A percentile compares a stretch with the other conserved stretches of the same genome.
Evolutionary conservation across 2,113 vertebrate species (phyloP).

Genomic region (Cinclus mexicanus): DNA sequence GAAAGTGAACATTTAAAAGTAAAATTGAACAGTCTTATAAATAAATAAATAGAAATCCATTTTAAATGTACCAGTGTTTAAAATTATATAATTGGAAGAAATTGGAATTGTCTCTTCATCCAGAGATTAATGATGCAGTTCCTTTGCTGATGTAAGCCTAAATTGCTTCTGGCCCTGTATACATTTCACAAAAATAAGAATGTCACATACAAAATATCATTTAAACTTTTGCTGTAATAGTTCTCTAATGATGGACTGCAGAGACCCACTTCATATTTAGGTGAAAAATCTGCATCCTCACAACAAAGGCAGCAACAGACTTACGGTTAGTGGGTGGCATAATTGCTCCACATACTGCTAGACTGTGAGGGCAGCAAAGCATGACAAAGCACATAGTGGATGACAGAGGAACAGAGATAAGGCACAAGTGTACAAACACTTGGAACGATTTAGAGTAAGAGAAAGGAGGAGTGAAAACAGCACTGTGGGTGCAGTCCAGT

Average conservation of each 20-base stretch:
- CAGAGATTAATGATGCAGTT: not conserved
- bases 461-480: not conserved
- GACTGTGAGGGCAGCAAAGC: not conserved
- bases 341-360: not conserved
- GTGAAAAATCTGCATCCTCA: not conserved
- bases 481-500: not conserved
- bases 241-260: not conserved
- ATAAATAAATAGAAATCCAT: not conserved
- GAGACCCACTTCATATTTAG: not conserved
- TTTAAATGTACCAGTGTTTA: not conserved
- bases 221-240: not conserved
- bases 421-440: not conserved
- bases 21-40: not conserved
- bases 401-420: not conserved
- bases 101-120: not conserved
- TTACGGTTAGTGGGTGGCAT: not conserved
- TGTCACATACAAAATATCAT: not conserved
- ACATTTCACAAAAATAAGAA: not conserved
- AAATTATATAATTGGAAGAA: slow-evolving; percentile 2
- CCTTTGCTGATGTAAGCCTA: not conserved
- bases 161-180: not conserved
- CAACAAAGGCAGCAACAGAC: not conserved
- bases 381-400: not conserved
- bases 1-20: not conserved
- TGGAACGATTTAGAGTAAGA: not conserved